These are phyloP conservation scores for Celastrina argiolus DNA, from an alignment of 2,888 invertebrate species.

Conservation along the genomic window DNA sequence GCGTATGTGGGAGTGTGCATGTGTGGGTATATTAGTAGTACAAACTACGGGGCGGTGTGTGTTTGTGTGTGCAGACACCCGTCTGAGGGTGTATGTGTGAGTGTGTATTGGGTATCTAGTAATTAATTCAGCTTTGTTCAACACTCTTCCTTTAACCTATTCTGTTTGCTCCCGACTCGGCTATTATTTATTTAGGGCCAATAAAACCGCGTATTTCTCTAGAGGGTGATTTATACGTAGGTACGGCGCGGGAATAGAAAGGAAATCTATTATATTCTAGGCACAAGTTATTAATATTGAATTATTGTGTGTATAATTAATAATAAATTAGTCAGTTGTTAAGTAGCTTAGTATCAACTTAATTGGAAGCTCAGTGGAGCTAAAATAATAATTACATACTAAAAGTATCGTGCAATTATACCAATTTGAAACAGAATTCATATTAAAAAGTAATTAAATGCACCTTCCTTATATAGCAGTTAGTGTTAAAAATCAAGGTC, in stretches of 20 bases:
- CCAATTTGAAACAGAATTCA: too few relatives aligned
- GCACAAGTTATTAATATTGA: not conserved
- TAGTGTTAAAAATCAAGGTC: too few relatives aligned
- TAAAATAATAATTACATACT: not conserved
- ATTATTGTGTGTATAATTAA: not conserved
- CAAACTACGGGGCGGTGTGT: too few relatives aligned
- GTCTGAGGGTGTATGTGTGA: not conserved
- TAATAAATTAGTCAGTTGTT: not conserved
- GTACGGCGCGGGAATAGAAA: not conserved
- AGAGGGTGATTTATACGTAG: constrained; percentile 9
- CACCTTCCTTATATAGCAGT: too few relatives aligned
- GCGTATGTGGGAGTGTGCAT: not conserved
- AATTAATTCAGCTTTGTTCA: constrained; percentile 22
- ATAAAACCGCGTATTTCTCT: constrained; percentile 27
- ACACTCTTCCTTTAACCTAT: constrained; percentile 20
- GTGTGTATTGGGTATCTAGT: constrained; percentile 13
- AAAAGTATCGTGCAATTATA: not conserved
- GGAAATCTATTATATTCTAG: not conserved
- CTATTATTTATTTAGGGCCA: constrained; percentile 33
- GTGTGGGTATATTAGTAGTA: too few relatives aligned
- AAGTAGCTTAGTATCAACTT: not conserved
- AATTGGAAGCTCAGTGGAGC: not conserved
- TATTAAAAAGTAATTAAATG: too few relatives aligned
- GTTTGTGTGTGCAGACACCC: not conserved
- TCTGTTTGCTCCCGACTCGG: constrained; percentile 26